Evolutionary conservation across 2,113 vertebrate genomes (phyloP), one percentile per base, ranked within the genome.

Genomic region (Patagioenas fasciata): DNA sequence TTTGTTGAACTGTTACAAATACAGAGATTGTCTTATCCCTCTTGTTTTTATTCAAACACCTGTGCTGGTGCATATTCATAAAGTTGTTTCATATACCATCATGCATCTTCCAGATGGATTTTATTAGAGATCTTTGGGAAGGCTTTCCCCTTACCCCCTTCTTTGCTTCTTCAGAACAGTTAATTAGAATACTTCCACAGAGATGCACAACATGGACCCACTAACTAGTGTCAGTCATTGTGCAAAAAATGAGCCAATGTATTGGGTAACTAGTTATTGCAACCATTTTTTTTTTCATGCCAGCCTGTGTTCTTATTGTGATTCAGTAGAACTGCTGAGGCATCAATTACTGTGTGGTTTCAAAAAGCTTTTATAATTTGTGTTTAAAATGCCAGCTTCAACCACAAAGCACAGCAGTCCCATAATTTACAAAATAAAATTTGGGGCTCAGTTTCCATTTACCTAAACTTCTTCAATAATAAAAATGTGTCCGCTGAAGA

Each of bases 361-460:
- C 91, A 87, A 88, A 97, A 96, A 93, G 28, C 88, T 97, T 97
- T 95, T 97, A 65, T 97, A 98, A 98, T 97, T 97, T 97, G 26
- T 78, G 77, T 77, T 97, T 97, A 95, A 98, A 98, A 96, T 97
- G 92, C 96, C 94, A 97, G 87, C 80, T 95, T 70, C 48, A 96
- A 62, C 95, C 94, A 95, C 61, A 75, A 95, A 97, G 97, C 94
- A 96, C 96, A 97, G 94, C 94, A 96, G 94, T 95, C 91, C 93
- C 95, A 92, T 91, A 93, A 97, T 95, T 84, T 96, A 78, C 87
- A 94, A 97, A 97, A 94, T 81, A 95, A 98, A 98, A 98, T 98
- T 96, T 88, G 91, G 86, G 98, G 96, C 95, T 98, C 97, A 91
- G 89, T 98, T 98, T 98, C 97, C 97, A 98, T 98, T 98, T 98